Base-by-base conservation (phyloP, 2,797 vertebrate genomes). In the Centropyge bicolor region DNA sequence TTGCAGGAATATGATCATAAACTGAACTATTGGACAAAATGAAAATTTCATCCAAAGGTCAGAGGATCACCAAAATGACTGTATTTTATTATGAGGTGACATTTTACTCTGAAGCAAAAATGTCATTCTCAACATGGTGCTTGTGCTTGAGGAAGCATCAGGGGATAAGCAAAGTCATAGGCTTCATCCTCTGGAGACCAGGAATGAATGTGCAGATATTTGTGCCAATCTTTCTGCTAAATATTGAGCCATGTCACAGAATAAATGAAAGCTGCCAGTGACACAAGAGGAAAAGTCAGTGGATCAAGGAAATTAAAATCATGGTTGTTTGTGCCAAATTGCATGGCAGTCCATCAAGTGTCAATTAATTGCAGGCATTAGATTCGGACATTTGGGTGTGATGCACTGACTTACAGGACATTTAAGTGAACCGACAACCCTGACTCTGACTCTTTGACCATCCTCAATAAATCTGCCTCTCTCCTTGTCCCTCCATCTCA, bases 401-500 rank as follows among this genome's bases (percentile, higher is more conserved):
- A 22, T 54, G 16, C 24, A 68, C 74, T 41, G 20, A 40, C 8
- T 57, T 36, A 51, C 3, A 61, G 59, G 27, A 19, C 22, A 16
- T 57, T 80, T 31, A 49, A 74, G 35, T 66, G 45, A 59, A 73
- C 22, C 16, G 36, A 59, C 17, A 69, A 31, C 36, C 43, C 60
- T 65, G 73, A 71, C 24, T 81, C 20, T 4, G 27, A 76, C 31
- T 59, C 36, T 72, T 49, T 52, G 31, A 63, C 43, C 67, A 61
- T 49, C 83, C 71, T 76, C 19, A 80, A 48, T 81, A 60, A 85
- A 78, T 74, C 60, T 22, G 11, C 27, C 56, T 71, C 59, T 68
- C 43, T 76, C 46, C 41, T 57, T 16, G n/a, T 74, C 48, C n/a
- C 5, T 85, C 84, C 38, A 64, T 86, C 87, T 86, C 73, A 59